Percentiles rank a stretch among this genome's conserved stretches.
Conservation (phyloP, 2,113 vertebrate genomes). For the Myanophis thanlyinensis region DNA sequence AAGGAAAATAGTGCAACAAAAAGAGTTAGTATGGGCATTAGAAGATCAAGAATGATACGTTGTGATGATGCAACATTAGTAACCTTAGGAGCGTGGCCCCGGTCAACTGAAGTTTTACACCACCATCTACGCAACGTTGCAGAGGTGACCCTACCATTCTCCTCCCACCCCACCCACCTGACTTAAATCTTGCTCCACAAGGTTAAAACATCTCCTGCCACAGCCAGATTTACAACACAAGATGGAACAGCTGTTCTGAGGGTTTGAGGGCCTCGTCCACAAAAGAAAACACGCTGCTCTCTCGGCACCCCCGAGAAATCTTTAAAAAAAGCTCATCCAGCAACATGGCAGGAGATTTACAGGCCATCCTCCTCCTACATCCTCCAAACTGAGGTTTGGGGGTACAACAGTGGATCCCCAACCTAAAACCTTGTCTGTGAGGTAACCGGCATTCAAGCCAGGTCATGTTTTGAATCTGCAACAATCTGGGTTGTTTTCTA, state of each 20-base stretch:
- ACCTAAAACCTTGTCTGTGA: not conserved
- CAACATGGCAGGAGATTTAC: not conserved
- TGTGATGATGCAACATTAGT: conserved; percentile 83
- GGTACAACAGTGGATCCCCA: not conserved
- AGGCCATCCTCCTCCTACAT: not conserved
- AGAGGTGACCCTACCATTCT: conserved; percentile 29
- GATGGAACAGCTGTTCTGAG: conserved; percentile 1
- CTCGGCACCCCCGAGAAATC: conserved; percentile 7
- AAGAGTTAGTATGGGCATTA: conserved; percentile 99
- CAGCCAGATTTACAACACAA: conserved; percentile 11
- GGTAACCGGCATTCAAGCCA: too few relatives aligned
- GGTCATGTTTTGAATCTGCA: not conserved
- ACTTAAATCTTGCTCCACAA: not conserved
- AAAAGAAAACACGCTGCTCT: not conserved
- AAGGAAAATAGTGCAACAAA: conserved; percentile 99
- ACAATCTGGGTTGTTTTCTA: not conserved
- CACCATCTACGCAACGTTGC: conserved; percentile 65
- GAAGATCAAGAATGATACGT: conserved; percentile 80
- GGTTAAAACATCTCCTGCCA: conserved; percentile 27
- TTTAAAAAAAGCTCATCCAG: not conserved
- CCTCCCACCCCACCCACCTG: conserved; percentile 33
- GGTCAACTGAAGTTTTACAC: conserved; percentile 56
- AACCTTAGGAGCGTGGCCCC: conserved; percentile 76
- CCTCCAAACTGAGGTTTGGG: not conserved
- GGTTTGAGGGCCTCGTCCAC: not conserved